Evolutionary conservation across 2,113 vertebrate species (phyloP).

Genomic region (Indicator indicator): DNA sequence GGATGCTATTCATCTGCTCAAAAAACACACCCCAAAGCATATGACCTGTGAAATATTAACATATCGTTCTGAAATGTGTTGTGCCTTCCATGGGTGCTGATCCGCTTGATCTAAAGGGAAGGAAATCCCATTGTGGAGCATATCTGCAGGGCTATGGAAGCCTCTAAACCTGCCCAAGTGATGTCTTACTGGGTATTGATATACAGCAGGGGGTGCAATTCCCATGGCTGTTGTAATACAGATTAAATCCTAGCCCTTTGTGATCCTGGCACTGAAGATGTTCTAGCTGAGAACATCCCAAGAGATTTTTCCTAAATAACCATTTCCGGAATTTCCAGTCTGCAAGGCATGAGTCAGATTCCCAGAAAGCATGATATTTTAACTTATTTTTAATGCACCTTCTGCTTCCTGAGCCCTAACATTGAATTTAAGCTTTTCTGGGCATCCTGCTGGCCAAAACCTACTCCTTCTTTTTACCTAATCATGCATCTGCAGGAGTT

Average conservation of each 20-base stretch:
- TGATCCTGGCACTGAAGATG: not conserved
- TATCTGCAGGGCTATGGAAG: not conserved
- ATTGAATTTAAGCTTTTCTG: not conserved
- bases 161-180: not conserved
- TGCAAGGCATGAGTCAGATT: not conserved
- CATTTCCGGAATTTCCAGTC: conserved; percentile 3
- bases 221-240: not conserved
- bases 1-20: not conserved
- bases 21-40: not conserved
- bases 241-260: not conserved
- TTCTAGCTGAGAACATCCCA: not conserved
- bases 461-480: not conserved
- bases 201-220: not conserved
- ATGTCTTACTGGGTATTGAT: not conserved
- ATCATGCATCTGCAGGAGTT: not conserved
- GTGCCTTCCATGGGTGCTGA: not conserved
- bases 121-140: not conserved
- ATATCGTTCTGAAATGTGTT: not conserved
- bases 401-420: not conserved
- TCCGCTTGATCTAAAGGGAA: not conserved
- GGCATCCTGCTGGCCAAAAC: not conserved
- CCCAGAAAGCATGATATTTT: not conserved
- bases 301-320: conserved; percentile 27
- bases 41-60: not conserved
- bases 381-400: conserved; percentile 15